Evolutionary conservation across 2,888 invertebrate genomes (phyloP).

Genomic region (Lomographa bimaculata): DNA sequence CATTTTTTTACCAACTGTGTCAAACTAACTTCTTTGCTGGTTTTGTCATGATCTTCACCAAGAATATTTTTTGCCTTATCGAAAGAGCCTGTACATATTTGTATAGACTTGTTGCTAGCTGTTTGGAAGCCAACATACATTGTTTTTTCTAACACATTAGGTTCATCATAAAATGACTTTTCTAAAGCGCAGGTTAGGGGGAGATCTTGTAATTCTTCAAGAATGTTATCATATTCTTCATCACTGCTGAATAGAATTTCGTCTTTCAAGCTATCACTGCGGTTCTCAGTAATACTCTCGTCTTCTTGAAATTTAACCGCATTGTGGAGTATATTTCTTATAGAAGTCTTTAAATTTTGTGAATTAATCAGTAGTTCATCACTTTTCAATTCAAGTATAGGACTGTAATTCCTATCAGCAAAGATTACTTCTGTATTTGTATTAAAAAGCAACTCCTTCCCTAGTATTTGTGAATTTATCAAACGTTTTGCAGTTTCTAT

Average conservation of each 20-base stretch:
- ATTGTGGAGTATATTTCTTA: conserved; percentile 4
- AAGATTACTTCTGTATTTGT: conserved; percentile 35
- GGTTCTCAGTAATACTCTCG: conserved; percentile 15
- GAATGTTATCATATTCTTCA: conserved; percentile 56
- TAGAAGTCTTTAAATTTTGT: conserved; percentile 13
- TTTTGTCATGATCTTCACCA: conserved; percentile 33
- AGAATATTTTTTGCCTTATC: conserved; percentile 59
- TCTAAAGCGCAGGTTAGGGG: conserved; percentile 65
- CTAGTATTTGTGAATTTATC: conserved; percentile 62
- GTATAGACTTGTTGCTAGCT: conserved; percentile 68
- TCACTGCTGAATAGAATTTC: conserved; percentile 72
- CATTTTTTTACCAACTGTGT: conserved; percentile 49
- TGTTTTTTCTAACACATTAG: conserved; percentile 54
- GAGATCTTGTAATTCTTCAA: conserved; percentile 48
- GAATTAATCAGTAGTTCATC: conserved; percentile 24
- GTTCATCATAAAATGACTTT: conserved; percentile 53
- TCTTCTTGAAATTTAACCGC: conserved; percentile 1
- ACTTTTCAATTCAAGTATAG: conserved; percentile 34
- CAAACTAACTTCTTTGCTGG: conserved; percentile 38
- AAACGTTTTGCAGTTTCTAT: conserved; percentile 48
- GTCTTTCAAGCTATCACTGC: conserved; percentile 46
- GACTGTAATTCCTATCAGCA: conserved; percentile 31
- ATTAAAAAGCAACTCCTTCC: conserved; percentile 48
- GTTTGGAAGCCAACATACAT: conserved; percentile 75
- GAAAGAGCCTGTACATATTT: conserved; percentile 58